phyloP scores from a whole-genome alignment of 2,888 invertebrate species.

The Eumacrocentrus americanus region DNA sequence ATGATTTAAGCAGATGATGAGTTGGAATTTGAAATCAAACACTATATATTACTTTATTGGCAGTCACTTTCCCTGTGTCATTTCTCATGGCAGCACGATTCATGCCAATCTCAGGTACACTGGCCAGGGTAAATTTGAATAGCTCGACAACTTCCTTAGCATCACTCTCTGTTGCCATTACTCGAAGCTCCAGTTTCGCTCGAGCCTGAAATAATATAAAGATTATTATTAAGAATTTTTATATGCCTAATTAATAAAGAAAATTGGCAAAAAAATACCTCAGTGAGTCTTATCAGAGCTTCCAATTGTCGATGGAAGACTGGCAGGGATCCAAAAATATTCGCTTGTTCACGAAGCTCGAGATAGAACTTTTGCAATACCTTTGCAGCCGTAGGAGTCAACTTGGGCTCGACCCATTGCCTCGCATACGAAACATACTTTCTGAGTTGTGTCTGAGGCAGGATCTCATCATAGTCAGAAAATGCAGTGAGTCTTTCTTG shows the following conservation, averaged over 20 bases:
- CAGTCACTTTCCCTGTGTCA: slow-evolving; percentile 62
- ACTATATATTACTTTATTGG: slow-evolving; percentile 53
- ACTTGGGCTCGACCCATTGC: slow-evolving; percentile 82
- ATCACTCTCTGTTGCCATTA: slow-evolving; percentile 79
- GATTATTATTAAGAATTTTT: slow-evolving; percentile 12
- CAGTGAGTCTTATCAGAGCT: slow-evolving; percentile 83
- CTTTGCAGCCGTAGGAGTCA: slow-evolving; percentile 74
- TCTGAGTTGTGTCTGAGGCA: slow-evolving; percentile 79
- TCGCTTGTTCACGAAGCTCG: slow-evolving; percentile 73
- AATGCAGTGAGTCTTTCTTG: slow-evolving; percentile 54
- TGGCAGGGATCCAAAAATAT: slow-evolving; percentile 69
- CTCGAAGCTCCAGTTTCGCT: slow-evolving; percentile 84
- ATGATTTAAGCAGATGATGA: slow-evolving; percentile 16
- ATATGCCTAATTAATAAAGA: slow-evolving; percentile 18
- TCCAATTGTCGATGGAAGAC: slow-evolving; percentile 87
- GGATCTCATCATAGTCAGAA: slow-evolving; percentile 70
- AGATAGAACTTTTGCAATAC: slow-evolving; percentile 81
- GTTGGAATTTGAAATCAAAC: slow-evolving; percentile 15
- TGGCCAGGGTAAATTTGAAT: slow-evolving; percentile 69
- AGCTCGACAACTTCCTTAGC: slow-evolving; percentile 87
- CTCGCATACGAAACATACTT: slow-evolving; percentile 93
- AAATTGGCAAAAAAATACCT: slow-evolving; percentile 61
- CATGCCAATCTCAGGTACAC: slow-evolving; percentile 32
- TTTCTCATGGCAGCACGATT: slow-evolving; percentile 63
- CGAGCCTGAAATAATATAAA: slow-evolving; percentile 70